Evolutionary conservation across 1,140 invertebrate genomes (phyloP), one percentile per base, ranked within the genome.

Genomic region (Sycobia sp.): DNA sequence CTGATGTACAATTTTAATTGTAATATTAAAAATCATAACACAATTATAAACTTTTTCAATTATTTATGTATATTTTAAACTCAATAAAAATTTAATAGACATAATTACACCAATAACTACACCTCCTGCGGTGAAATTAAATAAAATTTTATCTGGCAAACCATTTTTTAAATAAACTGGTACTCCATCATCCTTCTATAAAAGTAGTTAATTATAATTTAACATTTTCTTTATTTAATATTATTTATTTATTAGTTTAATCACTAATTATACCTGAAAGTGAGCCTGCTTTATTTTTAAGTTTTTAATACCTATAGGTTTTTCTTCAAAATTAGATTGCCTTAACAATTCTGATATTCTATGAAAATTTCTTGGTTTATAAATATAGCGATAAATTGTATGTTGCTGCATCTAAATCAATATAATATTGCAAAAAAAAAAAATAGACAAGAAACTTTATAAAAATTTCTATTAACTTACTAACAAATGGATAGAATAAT

Each of bases 121-220:
- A 13, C 55, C 22, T 10, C 71, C 63, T 18, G 84, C 25, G 9
- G 85, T 88, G 2, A 79, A 25, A 3, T 69, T 73, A 64, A 83
- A 87, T 0, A 88, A 57, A 7, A 87, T 64, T 63, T 82, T 83
- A 69, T 89, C 87, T n/a, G 69, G 66, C 2, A 73, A 36, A 4
- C 87, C 87, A 20, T 79, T 77, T 73, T 89, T 89, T 23, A 89
- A 70, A 69, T 84, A 86, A n/a, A 88, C 73, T 2, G 86, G 86
- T 47, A 80, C 71, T 14, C 82, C 86, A 74, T 88, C 84, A 18
- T 84, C 79, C 39, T 76, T 72, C 83, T 87, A 72, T 27, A 72
- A 67, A 69, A 53, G 44, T 54, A 65, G 22, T 32, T 57, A 9
- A 67, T 53, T 0, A 51, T 7, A 61, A 46, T 49, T 13, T 13